Evolutionary conservation across 2,113 vertebrate species (phyloP).

Genomic region (Balaeniceps rex): DNA sequence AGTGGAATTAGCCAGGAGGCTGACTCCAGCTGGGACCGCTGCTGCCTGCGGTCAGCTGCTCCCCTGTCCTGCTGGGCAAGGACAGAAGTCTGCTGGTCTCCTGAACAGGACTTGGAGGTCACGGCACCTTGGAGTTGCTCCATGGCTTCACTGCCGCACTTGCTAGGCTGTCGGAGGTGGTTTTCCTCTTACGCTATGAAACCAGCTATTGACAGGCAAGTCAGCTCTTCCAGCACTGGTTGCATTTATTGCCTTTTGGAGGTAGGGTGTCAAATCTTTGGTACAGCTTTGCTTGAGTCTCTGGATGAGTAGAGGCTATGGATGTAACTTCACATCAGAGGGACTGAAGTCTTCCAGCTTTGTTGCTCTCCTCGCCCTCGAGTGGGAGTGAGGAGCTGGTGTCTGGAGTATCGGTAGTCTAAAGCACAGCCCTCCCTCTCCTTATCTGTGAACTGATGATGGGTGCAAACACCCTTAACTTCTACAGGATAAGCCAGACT

Average conservation of each 20-base stretch:
- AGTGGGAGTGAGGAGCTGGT: background rate
- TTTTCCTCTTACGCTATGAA: background rate
- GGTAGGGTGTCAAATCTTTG: background rate
- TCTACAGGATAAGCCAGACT: background rate
- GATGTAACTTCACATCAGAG: background rate
- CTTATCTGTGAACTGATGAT: background rate
- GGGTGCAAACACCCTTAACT: background rate
- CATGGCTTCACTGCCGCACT: background rate
- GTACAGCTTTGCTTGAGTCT: background rate
- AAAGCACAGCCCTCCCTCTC: background rate
- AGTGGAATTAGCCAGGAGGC: background rate
- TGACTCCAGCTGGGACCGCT: background rate
- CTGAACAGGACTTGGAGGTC: background rate
- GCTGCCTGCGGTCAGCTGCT: background rate
- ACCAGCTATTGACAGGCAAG: background rate
- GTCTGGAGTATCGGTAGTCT: background rate
- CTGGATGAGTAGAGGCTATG: background rate
- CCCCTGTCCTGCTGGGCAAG: background rate
- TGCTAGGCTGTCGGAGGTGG: background rate
- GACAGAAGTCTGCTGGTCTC: background rate
- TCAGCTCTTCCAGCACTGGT: background rate
- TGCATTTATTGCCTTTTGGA: background rate
- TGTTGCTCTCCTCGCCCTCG: background rate
- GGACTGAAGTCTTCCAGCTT: background rate
- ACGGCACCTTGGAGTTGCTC: background rate